These are phyloP conservation scores for Ischnus inquisitorius DNA, from an alignment of 2,888 invertebrate species.

Conservation along the genomic window DNA sequence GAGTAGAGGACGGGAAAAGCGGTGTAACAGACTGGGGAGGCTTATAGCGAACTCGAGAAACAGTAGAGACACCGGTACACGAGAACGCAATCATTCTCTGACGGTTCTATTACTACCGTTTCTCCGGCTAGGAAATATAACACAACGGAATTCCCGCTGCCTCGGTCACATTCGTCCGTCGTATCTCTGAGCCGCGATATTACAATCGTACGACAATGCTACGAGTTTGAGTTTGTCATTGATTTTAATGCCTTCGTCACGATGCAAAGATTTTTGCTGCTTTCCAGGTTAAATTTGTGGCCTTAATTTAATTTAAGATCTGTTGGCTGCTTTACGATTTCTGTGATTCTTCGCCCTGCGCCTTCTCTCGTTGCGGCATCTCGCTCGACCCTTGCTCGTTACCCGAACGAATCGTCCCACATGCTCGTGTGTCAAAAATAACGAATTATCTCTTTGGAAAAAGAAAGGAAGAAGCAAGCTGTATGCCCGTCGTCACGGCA, in stretches of 20 bases:
- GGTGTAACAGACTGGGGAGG: slow-evolving; percentile 9
- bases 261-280: too few species aligned
- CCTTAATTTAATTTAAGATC: too few species aligned
- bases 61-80: slow-evolving; percentile 14
- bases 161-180: neutral
- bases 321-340: too few species aligned
- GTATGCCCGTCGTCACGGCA: neutral
- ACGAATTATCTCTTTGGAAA: slow-evolving; percentile 25
- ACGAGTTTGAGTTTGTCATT: too few species aligned
- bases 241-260: too few species aligned
- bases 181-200: too few species aligned
- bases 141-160: neutral
- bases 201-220: too few species aligned
- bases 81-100: slow-evolving; percentile 20
- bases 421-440: neutral
- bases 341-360: neutral
- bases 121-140: slow-evolving; percentile 2
- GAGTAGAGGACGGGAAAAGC: slow-evolving; percentile 24
- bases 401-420: slow-evolving; percentile 22
- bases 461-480: neutral
- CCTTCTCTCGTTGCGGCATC: neutral
- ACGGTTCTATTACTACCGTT: slow-evolving; percentile 4
- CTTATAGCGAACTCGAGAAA: slow-evolving; percentile 12
- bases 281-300: too few species aligned
- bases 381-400: neutral